These are phyloP conservation scores for Trichogramma dendrolimi DNA, from an alignment of 2,888 invertebrate species.

Conservation along the genomic window DNA sequence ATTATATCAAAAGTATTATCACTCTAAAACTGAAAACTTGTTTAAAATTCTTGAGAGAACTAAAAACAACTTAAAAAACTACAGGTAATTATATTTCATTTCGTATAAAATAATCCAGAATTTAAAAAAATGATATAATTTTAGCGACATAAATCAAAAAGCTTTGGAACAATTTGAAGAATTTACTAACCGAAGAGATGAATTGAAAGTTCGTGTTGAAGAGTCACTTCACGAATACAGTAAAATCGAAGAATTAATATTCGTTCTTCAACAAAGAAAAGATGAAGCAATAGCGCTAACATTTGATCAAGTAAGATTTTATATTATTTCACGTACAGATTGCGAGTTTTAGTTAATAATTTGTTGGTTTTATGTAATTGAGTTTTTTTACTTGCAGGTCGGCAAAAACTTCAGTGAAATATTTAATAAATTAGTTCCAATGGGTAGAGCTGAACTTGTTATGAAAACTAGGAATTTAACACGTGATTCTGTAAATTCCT, in stretches of 20 bases:
- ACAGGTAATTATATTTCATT: conserved; percentile 50
- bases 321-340: no score
- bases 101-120: neutral
- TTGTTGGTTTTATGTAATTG: neutral
- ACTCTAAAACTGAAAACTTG: conserved; percentile 74
- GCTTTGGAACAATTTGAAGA: conserved; percentile 98
- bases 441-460: conserved; percentile 86
- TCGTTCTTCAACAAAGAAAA: conserved; percentile 89
- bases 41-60: conserved; percentile 95
- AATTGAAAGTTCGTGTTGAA: conserved; percentile 88
- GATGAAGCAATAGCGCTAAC: conserved; percentile 98
- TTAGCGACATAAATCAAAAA: conserved; percentile 96
- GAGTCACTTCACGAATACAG: conserved; percentile 90
- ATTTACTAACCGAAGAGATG: conserved; percentile 98
- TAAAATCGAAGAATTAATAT: conserved; percentile 88
- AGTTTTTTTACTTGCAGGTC: conserved; percentile 52
- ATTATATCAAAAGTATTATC: conserved; percentile 75
- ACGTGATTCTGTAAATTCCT: conserved; percentile 62
- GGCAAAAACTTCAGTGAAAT: conserved; percentile 96
- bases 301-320: conserved; percentile 73
- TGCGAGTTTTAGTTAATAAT: neutral
- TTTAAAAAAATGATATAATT: conserved; percentile 16
- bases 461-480: conserved; percentile 79
- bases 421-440: conserved; percentile 93
- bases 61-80: conserved; percentile 94